Evolutionary conservation across 2,888 invertebrate species (phyloP), one percentile per base, ranked within the genome.

Genomic region (Gandaritis pyraliata): DNA sequence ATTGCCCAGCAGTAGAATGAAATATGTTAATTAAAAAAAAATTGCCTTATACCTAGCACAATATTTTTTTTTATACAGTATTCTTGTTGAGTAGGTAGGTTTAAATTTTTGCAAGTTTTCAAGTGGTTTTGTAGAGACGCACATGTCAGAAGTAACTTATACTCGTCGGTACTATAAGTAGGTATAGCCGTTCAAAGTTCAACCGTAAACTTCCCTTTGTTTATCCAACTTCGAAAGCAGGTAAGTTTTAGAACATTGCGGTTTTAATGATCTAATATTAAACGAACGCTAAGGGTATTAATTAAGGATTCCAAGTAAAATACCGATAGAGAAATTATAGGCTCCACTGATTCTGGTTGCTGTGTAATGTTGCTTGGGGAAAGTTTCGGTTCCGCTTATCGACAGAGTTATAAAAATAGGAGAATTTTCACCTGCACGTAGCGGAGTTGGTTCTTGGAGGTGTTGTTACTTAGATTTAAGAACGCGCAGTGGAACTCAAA

Each of bases 201-300:
- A 80, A 78, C 81, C 81, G 78, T 83, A 84, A 89, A 90, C 84
- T 90, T 90, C 82, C 77, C 85, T 83, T 88, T 90, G 91, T 91
- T 89, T 90, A 87, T 88, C 82, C 80, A 88, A 91, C 87, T 88
- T 87, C 73, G 78, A 85, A 85, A 87, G 86, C 88, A 90, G 87
- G 87, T 87, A 91, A 91, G 90, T 90, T 90, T 87, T 85, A 78
- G 83, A 89, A 91, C 91, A 88, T 88, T 86, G 90, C 82, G 91
- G 92, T 86, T 91, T 90, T 90, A 91, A 90, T 91, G 90, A 91
- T 92, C 88, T 89, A 91, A 90, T 91, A 92, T 92, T 90, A 89
- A 87, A 90, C 85, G 88, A 86, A 89, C 87, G 86, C 80, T 81
- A 82, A 74, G 81, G 88, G 88, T 88, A 89, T 88, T 91, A 89